These are phyloP conservation scores for Apantesis nais DNA, from an alignment of 2,888 invertebrate species.

Conservation along the genomic window DNA sequence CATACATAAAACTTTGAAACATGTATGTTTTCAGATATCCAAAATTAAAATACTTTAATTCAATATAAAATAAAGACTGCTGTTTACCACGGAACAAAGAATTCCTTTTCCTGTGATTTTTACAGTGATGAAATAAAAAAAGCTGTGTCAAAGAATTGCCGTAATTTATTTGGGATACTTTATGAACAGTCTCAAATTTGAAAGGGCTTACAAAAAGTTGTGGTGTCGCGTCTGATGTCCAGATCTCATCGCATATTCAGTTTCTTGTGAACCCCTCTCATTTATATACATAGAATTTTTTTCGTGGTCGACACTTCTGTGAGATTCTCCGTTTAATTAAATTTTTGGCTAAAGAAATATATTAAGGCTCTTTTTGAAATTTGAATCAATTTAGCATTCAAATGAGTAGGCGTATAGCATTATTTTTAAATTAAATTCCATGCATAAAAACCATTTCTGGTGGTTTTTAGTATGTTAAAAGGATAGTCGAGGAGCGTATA, in stretches of 20 bases:
- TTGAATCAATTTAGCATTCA: neutral
- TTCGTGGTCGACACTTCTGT: constrained; percentile 26
- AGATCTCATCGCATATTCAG: constrained; percentile 48
- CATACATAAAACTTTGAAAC: too few relatives aligned
- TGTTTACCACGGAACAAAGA: too few relatives aligned
- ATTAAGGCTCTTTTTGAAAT: neutral
- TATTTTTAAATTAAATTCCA: too few relatives aligned
- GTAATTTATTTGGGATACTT: constrained; percentile 29
- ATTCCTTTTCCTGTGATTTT: too few relatives aligned
- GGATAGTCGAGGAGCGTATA: too few relatives aligned
- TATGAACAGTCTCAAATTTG: constrained; percentile 43
- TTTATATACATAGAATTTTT: constrained; percentile 48
- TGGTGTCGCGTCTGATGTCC: constrained; percentile 31
- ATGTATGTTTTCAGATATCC: neutral
- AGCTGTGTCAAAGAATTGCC: constrained; percentile 18
- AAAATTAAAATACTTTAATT: neutral
- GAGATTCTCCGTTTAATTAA: constrained; percentile 42
- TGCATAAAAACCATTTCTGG: too few relatives aligned
- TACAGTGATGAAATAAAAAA: constrained; percentile 11
- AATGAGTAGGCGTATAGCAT: neutral
- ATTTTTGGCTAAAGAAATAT: constrained; percentile 23
- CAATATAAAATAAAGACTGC: neutral
- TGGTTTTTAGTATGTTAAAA: too few relatives aligned
- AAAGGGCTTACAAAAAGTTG: constrained; percentile 38
- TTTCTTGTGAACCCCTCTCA: constrained; percentile 47